Conservation (phyloP, 2,888 invertebrate genomes). For the Eumacrocentrus americanus region DNA sequence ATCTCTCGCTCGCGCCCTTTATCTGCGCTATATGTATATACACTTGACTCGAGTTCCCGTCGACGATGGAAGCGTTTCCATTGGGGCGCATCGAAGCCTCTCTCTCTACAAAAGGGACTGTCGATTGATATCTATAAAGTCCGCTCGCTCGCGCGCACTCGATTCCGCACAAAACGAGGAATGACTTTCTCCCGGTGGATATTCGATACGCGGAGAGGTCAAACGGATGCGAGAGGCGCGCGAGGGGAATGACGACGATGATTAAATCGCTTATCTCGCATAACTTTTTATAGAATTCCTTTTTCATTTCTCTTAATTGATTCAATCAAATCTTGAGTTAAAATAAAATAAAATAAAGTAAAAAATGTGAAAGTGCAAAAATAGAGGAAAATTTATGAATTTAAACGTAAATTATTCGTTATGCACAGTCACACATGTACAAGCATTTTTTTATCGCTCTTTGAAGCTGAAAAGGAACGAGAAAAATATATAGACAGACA, state of each 20-base stretch:
- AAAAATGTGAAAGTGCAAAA: background rate
- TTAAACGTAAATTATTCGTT: too few relatives aligned
- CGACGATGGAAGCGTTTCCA: slow-evolving; percentile 32
- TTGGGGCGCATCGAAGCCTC: slow-evolving; percentile 33
- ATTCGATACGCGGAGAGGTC: slow-evolving; percentile 7
- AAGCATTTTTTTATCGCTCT: too few relatives aligned
- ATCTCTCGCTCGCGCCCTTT: slow-evolving; percentile 21
- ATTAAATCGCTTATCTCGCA: slow-evolving; percentile 6
- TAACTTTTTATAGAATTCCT: background rate
- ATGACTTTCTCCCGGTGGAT: slow-evolving; percentile 9
- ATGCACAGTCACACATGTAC: too few relatives aligned
- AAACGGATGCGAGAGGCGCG: background rate
- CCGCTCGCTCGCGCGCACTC: slow-evolving; percentile 13
- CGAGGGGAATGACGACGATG: background rate
- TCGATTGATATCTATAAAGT: slow-evolving; percentile 38
- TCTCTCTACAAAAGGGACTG: slow-evolving; percentile 37
- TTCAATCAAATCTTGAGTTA: background rate
- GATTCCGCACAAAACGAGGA: slow-evolving; percentile 14
- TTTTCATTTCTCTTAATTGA: background rate
- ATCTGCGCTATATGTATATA: background rate
- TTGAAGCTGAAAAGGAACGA: too few relatives aligned
- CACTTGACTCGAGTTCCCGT: background rate
- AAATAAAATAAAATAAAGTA: background rate
- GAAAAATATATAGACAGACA: too few relatives aligned
- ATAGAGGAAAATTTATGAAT: background rate